These are phyloP conservation scores for Ginglymostoma cirratum DNA, from an alignment of 2,113 vertebrate genomes.

Conservation along the genomic window DNA sequence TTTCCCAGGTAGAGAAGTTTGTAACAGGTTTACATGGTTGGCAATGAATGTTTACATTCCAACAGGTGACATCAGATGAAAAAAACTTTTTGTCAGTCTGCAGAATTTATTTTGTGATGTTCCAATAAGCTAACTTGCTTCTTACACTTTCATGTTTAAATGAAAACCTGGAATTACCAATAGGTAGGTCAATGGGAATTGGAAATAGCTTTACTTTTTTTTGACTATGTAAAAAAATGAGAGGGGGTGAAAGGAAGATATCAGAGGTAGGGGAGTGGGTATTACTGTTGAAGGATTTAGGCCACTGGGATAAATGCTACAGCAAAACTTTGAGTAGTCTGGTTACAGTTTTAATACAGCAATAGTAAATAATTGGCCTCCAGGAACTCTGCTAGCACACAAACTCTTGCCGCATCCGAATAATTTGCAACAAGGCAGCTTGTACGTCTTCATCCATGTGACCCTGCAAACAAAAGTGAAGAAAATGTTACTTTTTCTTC, in stretches of 20 bases:
- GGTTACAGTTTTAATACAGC: not conserved
- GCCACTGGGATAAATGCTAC: not conserved
- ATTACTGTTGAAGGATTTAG: not conserved
- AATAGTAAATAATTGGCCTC: not conserved
- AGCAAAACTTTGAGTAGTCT: not conserved
- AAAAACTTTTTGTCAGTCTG: not conserved
- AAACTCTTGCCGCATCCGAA: conserved; percentile 91
- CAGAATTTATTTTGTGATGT: not conserved
- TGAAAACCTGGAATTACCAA: not conserved
- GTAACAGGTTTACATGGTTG: not conserved
- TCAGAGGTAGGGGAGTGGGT: no score
- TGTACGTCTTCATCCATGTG: conserved; percentile 99
- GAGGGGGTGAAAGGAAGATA: not conserved
- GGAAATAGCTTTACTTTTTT: not conserved
- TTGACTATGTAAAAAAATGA: not conserved
- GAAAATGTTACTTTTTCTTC: not conserved
- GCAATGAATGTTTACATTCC: not conserved
- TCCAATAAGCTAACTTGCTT: not conserved
- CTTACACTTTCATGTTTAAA: not conserved
- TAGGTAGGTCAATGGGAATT: not conserved
- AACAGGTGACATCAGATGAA: not conserved
- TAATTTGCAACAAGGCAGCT: conserved; percentile 89
- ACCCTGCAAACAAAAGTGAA: conserved; percentile 57
- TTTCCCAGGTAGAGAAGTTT: not conserved
- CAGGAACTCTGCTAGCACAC: conserved; percentile 65